These are phyloP conservation scores for Eira barbara DNA, from an alignment of 2,113 vertebrate species.

Conservation along the genomic window DNA sequence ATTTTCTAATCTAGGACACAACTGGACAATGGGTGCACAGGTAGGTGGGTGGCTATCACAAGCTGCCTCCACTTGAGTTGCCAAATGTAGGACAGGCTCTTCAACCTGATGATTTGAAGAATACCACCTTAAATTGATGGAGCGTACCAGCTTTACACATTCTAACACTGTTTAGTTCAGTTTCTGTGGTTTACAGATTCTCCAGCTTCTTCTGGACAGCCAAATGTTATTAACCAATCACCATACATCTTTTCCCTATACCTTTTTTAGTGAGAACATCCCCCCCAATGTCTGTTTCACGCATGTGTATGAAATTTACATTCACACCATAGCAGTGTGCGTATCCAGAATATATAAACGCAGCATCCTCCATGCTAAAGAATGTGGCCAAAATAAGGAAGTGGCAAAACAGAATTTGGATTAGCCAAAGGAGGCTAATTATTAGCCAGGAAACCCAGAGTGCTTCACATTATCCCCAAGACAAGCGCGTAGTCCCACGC, in stretches of 20 bases:
- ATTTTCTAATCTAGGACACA: neutral
- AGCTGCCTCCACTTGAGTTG: neutral
- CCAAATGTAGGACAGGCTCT: neutral
- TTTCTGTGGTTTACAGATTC: neutral
- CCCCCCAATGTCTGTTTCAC: neutral
- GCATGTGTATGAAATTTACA: neutral
- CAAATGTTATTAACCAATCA: neutral
- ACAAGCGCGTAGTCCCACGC: neutral
- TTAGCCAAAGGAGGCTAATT: neutral
- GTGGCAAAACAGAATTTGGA: neutral
- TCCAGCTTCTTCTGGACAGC: neutral
- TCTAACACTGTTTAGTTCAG: neutral
- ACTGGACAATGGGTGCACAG: neutral
- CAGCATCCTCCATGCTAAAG: neutral
- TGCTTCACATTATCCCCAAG: neutral
- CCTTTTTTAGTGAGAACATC: neutral
- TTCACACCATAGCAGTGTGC: neutral
- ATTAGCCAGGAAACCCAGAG: neutral
- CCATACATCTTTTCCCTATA: neutral
- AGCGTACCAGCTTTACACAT: neutral
- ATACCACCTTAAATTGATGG: neutral
- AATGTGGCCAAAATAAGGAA: slow-evolving; percentile 25
- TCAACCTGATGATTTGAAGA: neutral
- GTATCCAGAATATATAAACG: neutral
- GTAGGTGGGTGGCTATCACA: neutral